Evolutionary conservation across 2,888 invertebrate species (phyloP).

Genomic region (Notodonta ziczac): DNA sequence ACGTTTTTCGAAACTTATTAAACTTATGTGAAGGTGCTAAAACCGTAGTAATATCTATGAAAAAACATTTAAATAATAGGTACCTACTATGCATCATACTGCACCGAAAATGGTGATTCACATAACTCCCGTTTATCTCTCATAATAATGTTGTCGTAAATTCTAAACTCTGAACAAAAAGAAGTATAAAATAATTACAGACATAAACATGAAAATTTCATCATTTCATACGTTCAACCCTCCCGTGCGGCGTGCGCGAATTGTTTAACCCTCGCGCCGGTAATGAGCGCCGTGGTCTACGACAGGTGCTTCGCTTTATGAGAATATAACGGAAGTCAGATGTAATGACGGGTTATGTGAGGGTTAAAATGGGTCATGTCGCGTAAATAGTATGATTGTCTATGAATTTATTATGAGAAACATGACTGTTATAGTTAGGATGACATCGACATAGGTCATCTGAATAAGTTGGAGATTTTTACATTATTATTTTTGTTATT

Average conservation of each 20-base stretch:
- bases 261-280: constrained; percentile 8
- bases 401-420: neutral
- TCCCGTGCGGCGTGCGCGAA: constrained; percentile 33
- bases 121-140: constrained; percentile 6
- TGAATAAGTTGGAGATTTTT: too few relatives aligned
- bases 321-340: constrained; percentile 3
- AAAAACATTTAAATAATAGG: too few relatives aligned
- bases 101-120: neutral
- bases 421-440: neutral
- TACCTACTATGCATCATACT: too few relatives aligned
- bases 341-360: constrained; percentile 4
- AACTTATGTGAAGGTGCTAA: too few relatives aligned
- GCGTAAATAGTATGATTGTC: neutral
- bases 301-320: constrained; percentile 21
- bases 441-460: too few relatives aligned
- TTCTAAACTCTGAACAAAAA: constrained; percentile 10
- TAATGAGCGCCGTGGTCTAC: constrained; percentile 35
- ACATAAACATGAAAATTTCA: constrained; percentile 19
- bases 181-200: neutral
- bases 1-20: too few relatives aligned
- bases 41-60: too few relatives aligned
- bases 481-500: too few relatives aligned
- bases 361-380: neutral
- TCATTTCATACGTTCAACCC: constrained; percentile 24
- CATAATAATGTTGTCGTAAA: constrained; percentile 5